Conservation (phyloP, 1,140 invertebrate species). For the Bombus waltoni region DNA sequence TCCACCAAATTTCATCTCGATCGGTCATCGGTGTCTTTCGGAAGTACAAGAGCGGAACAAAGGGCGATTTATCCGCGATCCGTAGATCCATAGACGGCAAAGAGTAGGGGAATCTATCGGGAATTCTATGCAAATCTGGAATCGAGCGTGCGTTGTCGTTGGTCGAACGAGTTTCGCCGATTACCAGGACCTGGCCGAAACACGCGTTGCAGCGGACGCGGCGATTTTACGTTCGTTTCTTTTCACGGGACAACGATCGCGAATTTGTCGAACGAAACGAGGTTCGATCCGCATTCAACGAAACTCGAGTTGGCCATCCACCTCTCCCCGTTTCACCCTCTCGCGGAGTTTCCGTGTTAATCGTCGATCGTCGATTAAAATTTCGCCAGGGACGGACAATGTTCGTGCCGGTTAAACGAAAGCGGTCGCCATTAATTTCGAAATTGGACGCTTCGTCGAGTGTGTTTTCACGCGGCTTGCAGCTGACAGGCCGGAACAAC, state of each 20-base stretch:
- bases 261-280: neutral
- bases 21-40: too few species aligned
- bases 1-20: too few species aligned
- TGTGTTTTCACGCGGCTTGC: neutral
- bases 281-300: neutral
- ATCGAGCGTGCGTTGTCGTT: neutral
- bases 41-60: neutral
- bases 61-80: conserved; percentile 1
- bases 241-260: conserved; percentile 5
- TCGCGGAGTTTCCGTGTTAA: neutral
- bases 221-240: conserved; percentile 19
- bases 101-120: conserved; percentile 1
- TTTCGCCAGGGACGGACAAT: conserved; percentile 17
- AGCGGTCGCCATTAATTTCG: conserved; percentile 17
- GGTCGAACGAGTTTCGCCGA: neutral
- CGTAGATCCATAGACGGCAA: neutral
- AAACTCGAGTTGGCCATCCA: neutral
- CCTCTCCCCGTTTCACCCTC: neutral
- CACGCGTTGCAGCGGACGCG: neutral
- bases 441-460: neutral
- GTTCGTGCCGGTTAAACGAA: conserved; percentile 6
- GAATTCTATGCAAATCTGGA: conserved; percentile 25
- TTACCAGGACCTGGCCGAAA: neutral
- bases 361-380: conserved; percentile 16
- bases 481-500: conserved; percentile 5